These are phyloP conservation scores for Drosophila funebris DNA, from an alignment of 1,140 invertebrate species.

Conservation along the genomic window DNA sequence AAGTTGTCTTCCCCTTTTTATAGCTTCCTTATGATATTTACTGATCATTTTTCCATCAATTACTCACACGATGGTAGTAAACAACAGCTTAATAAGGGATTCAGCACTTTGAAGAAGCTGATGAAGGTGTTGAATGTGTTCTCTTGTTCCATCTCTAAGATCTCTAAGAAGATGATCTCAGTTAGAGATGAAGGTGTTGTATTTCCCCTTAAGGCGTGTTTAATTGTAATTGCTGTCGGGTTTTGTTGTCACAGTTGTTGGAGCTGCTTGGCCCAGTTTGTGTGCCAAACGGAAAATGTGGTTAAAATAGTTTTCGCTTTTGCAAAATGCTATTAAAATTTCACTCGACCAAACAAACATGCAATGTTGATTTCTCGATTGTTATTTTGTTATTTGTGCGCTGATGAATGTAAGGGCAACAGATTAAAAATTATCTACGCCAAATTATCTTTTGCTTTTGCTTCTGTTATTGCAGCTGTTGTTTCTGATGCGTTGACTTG, in stretches of 20 bases:
- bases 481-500: conserved; percentile 34
- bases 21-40: too few species aligned
- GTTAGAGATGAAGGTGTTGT: not conserved
- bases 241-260: conserved; percentile 51
- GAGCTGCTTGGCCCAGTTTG: conserved; percentile 49
- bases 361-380: conserved; percentile 66
- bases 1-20: too few species aligned
- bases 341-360: conserved; percentile 40
- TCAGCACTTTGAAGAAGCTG: too few species aligned
- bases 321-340: conserved; percentile 37
- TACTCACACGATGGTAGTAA: too few species aligned
- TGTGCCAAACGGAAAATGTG: conserved; percentile 9
- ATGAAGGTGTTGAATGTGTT: too few species aligned
- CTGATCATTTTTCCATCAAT: too few species aligned
- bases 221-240: not conserved
- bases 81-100: too few species aligned
- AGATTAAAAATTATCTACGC: conserved; percentile 66
- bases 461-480: conserved; percentile 7
- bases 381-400: conserved; percentile 12
- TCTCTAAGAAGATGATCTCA: not conserved
- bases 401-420: conserved; percentile 32
- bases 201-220: not conserved
- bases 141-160: too few species aligned
- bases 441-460: conserved; percentile 47
- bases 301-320: conserved; percentile 64